Conservation (phyloP, 2,113 vertebrate species). For the Cisticola juncidis region DNA sequence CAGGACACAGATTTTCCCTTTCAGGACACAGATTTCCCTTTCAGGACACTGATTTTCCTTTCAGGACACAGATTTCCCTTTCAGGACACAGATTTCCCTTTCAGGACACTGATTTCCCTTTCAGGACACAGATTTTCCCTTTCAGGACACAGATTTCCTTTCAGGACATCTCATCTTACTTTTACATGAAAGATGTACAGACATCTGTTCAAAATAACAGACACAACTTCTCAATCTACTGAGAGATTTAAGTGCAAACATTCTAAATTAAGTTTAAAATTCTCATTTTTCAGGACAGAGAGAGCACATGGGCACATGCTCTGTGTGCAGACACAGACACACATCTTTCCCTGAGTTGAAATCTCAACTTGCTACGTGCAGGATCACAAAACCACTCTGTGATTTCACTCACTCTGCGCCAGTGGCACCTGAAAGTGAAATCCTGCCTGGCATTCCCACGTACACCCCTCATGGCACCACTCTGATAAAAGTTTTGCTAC, state of each 20-base stretch:
- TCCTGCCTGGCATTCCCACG: not conserved
- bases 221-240: not conserved
- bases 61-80: not conserved
- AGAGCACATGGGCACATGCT: fast-evolving
- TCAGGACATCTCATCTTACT: not conserved
- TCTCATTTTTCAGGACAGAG: not conserved
- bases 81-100: not conserved
- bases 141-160: not conserved
- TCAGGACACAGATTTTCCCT: too few species aligned
- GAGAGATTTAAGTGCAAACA: not conserved
- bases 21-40: not conserved
- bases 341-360: not conserved
- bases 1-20: not conserved
- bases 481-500: conserved; percentile 16
- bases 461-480: not conserved
- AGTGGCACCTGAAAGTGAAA: not conserved
- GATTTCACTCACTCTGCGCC: not conserved
- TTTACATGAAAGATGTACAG: not conserved
- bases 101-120: too few species aligned
- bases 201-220: not conserved
- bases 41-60: too few species aligned
- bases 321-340: not conserved
- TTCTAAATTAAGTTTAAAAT: not conserved
- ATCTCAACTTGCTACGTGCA: not conserved
- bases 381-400: not conserved